These are phyloP conservation scores for Xenopus tropicalis DNA, from an alignment of 2,113 vertebrate species.

Conservation along the genomic window DNA sequence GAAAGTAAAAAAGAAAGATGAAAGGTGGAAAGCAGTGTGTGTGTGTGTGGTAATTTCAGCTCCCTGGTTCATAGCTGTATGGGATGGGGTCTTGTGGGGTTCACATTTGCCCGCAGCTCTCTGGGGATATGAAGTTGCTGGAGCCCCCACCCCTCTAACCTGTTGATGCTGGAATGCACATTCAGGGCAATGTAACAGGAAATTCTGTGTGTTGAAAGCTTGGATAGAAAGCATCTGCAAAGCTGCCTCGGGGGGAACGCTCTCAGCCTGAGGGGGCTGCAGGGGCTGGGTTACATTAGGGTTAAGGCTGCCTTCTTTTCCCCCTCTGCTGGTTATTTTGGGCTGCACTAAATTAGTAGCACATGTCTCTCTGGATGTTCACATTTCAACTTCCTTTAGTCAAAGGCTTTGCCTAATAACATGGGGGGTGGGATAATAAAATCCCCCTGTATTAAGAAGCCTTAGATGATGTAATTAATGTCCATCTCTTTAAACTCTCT, in stretches of 20 bases:
- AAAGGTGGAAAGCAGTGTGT: neutral
- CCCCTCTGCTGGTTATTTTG: slow-evolving; percentile 47
- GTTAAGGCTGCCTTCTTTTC: slow-evolving; percentile 39
- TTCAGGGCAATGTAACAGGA: slow-evolving; percentile 50
- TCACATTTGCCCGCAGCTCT: neutral
- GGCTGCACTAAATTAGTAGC: slow-evolving; percentile 44
- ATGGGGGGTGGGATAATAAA: slow-evolving; percentile 27
- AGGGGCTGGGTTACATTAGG: slow-evolving; percentile 47
- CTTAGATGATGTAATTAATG: slow-evolving; percentile 15
- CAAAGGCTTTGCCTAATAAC: slow-evolving; percentile 37
- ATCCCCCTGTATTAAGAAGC: slow-evolving; percentile 36
- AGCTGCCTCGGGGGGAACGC: slow-evolving; percentile 39
- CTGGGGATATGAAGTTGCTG: slow-evolving; percentile 3
- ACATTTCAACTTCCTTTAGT: slow-evolving; percentile 45
- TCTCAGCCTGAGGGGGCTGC: slow-evolving; percentile 21
- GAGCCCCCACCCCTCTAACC: slow-evolving; percentile 46
- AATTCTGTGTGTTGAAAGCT: slow-evolving; percentile 53
- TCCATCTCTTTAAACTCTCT: slow-evolving; percentile 22
- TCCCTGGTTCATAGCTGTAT: neutral
- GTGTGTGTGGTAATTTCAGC: neutral
- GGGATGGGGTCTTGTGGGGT: slow-evolving; percentile 1
- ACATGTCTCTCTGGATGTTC: slow-evolving; percentile 43
- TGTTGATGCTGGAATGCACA: slow-evolving; percentile 50
- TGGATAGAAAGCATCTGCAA: slow-evolving; percentile 49
- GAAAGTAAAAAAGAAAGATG: too few relatives aligned